These are phyloP conservation scores for Ondatra zibethicus DNA, from an alignment of 2,113 vertebrate genomes.

Conservation along the genomic window DNA sequence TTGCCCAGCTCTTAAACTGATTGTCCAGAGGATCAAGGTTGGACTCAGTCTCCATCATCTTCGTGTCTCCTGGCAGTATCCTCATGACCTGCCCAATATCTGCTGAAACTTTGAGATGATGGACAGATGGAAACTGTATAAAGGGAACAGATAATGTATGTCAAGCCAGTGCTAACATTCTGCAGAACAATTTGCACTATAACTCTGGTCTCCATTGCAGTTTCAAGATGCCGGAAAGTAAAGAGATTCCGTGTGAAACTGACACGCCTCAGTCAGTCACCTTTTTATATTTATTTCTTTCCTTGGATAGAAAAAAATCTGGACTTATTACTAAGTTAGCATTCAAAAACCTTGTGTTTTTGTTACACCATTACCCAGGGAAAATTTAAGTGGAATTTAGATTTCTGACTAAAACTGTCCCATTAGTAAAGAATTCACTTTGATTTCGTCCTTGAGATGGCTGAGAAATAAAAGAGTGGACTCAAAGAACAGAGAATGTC, in stretches of 20 bases:
- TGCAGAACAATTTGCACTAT: not conserved
- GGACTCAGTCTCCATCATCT: not conserved
- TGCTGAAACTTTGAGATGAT: not conserved
- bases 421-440: not conserved
- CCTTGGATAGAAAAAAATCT: not conserved
- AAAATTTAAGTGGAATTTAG: conserved; percentile 20
- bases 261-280: not conserved
- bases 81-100: not conserved
- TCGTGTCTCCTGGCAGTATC: not conserved
- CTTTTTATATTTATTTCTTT: conserved; percentile 29
- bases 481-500: not conserved
- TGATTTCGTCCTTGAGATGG: conserved; percentile 31
- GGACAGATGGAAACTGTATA: not conserved
- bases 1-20: not conserved
- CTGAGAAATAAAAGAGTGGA: not conserved
- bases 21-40: not conserved
- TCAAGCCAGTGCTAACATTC: not conserved
- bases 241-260: not conserved
- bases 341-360: not conserved
- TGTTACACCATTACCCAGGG: not conserved
- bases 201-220: not conserved
- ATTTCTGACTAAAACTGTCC: not conserved
- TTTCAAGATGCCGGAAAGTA: not conserved
- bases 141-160: not conserved
- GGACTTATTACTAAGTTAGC: not conserved